These are phyloP conservation scores for Scelioninae gen. 1 DNA, from an alignment of 2,888 invertebrate genomes.

Conservation along the genomic window DNA sequence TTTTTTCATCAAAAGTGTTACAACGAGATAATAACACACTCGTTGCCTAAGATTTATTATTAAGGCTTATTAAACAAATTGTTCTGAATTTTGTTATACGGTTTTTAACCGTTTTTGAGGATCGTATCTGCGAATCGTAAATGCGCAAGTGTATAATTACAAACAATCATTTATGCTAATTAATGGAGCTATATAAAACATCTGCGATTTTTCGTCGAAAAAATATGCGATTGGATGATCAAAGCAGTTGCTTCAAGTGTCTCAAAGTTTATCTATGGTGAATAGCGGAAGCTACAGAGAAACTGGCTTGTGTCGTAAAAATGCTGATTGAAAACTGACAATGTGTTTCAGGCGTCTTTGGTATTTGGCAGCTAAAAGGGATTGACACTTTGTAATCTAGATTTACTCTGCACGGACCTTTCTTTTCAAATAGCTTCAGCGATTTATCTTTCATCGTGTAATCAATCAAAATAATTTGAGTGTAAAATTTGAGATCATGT, in stretches of 20 bases:
- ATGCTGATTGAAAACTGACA: background rate
- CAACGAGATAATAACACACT: slow-evolving; percentile 25
- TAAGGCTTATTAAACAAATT: slow-evolving; percentile 40
- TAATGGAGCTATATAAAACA: background rate
- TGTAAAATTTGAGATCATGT: slow-evolving; percentile 18
- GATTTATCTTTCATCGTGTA: slow-evolving; percentile 11
- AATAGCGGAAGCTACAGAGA: background rate
- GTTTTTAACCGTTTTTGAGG: slow-evolving; percentile 16
- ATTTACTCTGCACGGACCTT: background rate
- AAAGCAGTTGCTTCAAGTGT: background rate
- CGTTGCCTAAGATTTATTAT: slow-evolving; percentile 24
- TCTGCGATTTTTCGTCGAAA: background rate
- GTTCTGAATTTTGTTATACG: slow-evolving; percentile 24
- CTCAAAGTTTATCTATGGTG: background rate
- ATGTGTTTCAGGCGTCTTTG: slow-evolving; percentile 14
- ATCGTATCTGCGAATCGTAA: slow-evolving; percentile 25
- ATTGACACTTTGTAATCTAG: slow-evolving; percentile 18
- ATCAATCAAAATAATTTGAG: slow-evolving; percentile 37
- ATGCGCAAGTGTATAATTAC: slow-evolving; percentile 14
- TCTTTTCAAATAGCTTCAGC: slow-evolving; percentile 20
- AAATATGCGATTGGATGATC: background rate
- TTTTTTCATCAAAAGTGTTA: slow-evolving; percentile 33
- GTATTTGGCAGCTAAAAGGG: background rate
- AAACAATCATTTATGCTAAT: slow-evolving; percentile 27
- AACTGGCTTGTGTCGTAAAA: slow-evolving; percentile 3